Base-by-base conservation (phyloP, 2,888 invertebrate genomes). In the Apocheima hispidaria region DNA sequence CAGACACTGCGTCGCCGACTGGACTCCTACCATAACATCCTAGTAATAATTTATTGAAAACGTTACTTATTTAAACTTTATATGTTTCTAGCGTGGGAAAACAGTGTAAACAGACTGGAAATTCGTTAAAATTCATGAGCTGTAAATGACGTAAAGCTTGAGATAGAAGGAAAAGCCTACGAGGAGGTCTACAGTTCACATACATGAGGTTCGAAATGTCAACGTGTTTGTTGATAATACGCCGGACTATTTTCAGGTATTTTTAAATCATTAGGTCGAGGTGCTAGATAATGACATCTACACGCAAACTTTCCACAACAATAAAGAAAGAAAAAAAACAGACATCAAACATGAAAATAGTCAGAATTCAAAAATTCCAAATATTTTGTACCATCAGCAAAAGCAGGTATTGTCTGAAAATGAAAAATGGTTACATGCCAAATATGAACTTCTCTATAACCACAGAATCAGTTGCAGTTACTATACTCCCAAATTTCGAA, bases 1-100 rank as follows among this genome's bases (percentile, higher is more conserved):
- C 61, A 69, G 69, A 69, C 69, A 61, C 46, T 28, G 23, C 33
- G 69, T 56, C 69, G 65, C 69, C 63, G 50, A 14, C 12, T 30
- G 53, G 55, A 56, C 43, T 57, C 28, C 30, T 36, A 56, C 28
- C 61, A 44, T 48, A 51, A 28, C 20, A 56, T 56, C 21, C 44
- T 51, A 62, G 49, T 51, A 41, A 41, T 46, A 36, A 50, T 48
- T 56, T 57, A 48, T 36, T 35, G 28, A 52, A 52, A 21, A 46
- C 26, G 20, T 55, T 54, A 41, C 36, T 30, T 54, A 44, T 44
- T 23, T 21, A 3, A 46, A 53, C 41, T 35, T 30, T 50, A 55
- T 41, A 36, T 21, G 12, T 6, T 18, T 38, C 38, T 46, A 21
- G 40, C 56, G 51, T 53, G 55, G 54, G 60, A 51, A 60, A 48